phyloP scores from a whole-genome alignment of 1,140 invertebrate genomes.

The Zaprionus tsacasi region DNA sequence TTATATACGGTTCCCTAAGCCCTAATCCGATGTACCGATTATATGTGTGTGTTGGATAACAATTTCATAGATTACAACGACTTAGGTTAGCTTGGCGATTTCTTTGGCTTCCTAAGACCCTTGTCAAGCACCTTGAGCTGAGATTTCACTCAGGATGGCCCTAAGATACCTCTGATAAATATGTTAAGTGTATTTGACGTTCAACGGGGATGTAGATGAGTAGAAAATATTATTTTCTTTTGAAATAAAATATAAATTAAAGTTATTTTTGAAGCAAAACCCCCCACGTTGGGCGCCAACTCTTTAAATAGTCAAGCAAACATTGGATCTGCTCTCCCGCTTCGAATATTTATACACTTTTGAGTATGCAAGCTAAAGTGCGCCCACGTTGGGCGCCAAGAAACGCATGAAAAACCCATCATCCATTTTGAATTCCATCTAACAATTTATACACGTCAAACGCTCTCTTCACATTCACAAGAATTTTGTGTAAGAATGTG shows the following conservation, averaged over 20 bases:
- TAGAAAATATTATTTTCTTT: too few species aligned
- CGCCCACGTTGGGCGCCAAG: not conserved
- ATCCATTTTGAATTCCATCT: not conserved
- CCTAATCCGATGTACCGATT: slow-evolving; percentile 7
- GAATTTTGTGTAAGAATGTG: not conserved
- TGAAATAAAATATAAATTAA: too few species aligned
- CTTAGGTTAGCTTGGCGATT: not conserved
- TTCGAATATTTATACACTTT: too few species aligned
- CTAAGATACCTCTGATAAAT: not conserved
- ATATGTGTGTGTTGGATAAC: slow-evolving; percentile 4
- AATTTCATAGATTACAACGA: slow-evolving; percentile 24
- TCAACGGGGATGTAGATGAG: too few species aligned
- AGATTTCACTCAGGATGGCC: not conserved
- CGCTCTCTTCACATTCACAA: not conserved
- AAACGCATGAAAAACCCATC: not conserved
- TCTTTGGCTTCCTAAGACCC: not conserved
- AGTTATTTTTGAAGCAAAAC: too few species aligned
- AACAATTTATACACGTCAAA: not conserved
- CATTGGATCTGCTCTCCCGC: not conserved
- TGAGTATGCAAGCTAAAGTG: not conserved
- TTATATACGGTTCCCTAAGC: slow-evolving; percentile 14
- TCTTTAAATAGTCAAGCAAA: not conserved
- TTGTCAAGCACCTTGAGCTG: not conserved
- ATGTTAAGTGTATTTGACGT: too few species aligned
- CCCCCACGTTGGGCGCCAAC: not conserved